Evolutionary conservation across 35 echinoderm and acorn worm species (phyloP).

Genomic region (Chiridota heheva): DNA sequence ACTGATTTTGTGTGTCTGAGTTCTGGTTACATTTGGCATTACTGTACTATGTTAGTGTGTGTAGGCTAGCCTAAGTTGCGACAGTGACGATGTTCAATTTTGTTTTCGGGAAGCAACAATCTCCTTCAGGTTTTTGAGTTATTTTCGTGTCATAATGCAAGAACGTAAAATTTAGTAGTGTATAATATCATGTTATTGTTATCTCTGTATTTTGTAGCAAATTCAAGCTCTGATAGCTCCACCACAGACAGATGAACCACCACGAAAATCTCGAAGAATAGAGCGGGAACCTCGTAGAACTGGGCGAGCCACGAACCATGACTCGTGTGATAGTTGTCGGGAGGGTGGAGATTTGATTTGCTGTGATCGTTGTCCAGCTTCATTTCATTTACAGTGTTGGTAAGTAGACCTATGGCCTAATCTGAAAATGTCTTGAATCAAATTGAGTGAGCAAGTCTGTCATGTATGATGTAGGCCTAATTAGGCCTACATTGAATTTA

Average conservation of each 20-base stretch:
- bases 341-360: slow-evolving; percentile 97
- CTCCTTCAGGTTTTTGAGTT: background rate
- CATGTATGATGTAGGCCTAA: too few species aligned
- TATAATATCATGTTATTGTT: background rate
- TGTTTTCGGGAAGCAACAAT: background rate
- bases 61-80: background rate
- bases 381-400: slow-evolving; percentile 97
- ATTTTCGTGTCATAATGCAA: background rate
- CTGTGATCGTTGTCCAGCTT: slow-evolving; percentile 93
- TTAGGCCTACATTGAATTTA: too few species aligned
- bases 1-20: background rate
- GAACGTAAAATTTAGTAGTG: background rate
- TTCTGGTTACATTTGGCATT: background rate
- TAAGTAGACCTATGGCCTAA: slow-evolving; percentile 26
- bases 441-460: too few species aligned
- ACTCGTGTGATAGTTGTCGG: slow-evolving; percentile 90
- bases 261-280: slow-evolving; percentile 68
- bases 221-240: slow-evolving; percentile 93
- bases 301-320: slow-evolving; percentile 78
- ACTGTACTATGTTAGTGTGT: background rate
- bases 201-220: slow-evolving; percentile 58
- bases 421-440: too few species aligned
- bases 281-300: slow-evolving; percentile 68
- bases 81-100: background rate
- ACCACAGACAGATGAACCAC: slow-evolving; percentile 85